Conservation (phyloP, 2,797 vertebrate genomes). For the Gouania willdenowi region DNA sequence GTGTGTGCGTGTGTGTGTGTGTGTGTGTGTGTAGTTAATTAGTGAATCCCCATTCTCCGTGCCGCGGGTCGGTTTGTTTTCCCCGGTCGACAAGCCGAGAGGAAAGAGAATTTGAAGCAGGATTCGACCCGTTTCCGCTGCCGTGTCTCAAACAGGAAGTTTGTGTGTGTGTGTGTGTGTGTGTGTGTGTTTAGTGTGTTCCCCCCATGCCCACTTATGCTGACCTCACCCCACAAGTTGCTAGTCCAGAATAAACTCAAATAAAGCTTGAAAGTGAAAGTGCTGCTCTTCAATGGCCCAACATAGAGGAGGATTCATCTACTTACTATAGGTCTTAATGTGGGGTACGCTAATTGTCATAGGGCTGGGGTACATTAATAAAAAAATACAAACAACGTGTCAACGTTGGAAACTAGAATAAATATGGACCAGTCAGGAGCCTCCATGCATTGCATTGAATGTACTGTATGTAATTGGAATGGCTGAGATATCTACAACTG, state of each 20-base stretch:
- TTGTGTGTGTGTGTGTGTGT: slow-evolving; percentile 41
- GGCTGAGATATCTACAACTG: no score
- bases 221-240: slow-evolving; percentile 18
- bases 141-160: slow-evolving; percentile 78
- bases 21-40: slow-evolving; percentile 81
- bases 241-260: slow-evolving; percentile 8
- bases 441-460: no score
- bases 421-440: no score
- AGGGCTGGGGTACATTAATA: no score
- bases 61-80: slow-evolving; percentile 85
- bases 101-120: slow-evolving; percentile 88
- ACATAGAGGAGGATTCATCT: no score
- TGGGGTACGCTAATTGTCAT: no score
- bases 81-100: slow-evolving; percentile 85
- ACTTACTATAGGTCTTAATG: no score
- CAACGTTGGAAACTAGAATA: no score
- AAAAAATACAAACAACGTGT: no score
- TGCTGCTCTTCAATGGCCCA: no score
- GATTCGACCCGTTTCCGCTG: slow-evolving; percentile 87
- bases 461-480: no score
- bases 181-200: slow-evolving; percentile 19
- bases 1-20: slow-evolving; percentile 16
- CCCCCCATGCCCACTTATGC: slow-evolving; percentile 13
- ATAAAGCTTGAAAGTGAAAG: slow-evolving; percentile 7
- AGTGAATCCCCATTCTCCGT: slow-evolving; percentile 83